Conservation (phyloP, 2,888 invertebrate genomes). For the Dasysyrphus albostriatus region DNA sequence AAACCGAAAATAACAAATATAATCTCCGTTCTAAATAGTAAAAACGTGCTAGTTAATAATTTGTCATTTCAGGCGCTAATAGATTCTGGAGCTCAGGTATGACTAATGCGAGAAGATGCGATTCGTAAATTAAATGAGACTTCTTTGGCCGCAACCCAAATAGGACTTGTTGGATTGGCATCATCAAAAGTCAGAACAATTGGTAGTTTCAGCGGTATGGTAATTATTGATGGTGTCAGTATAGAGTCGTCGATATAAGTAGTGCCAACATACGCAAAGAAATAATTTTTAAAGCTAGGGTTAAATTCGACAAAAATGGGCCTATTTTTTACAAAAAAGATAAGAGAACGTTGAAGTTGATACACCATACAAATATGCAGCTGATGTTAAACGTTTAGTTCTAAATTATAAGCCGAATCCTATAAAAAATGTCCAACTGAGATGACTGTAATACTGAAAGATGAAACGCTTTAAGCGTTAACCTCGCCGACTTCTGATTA, state of each 20-base stretch:
- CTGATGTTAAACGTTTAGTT: slow-evolving; percentile 8
- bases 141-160: background rate
- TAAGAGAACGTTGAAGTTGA: slow-evolving; percentile 5
- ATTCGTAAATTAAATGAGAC: background rate
- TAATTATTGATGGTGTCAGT: slow-evolving; percentile 39
- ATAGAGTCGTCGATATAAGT: slow-evolving; percentile 34
- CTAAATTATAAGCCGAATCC: slow-evolving; percentile 16
- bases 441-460: slow-evolving; percentile 14
- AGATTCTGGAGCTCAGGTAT: slow-evolving; percentile 25
- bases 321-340: slow-evolving; percentile 14
- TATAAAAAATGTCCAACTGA: slow-evolving; percentile 3
- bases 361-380: background rate
- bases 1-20: background rate
- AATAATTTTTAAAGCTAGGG: slow-evolving; percentile 23
- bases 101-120: slow-evolving; percentile 13
- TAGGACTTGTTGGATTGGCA: slow-evolving; percentile 35
- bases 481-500: too few relatives aligned
- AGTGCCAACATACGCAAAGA: slow-evolving; percentile 54
- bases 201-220: slow-evolving; percentile 16
- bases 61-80: slow-evolving; percentile 19
- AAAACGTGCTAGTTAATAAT: slow-evolving; percentile 11
- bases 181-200: slow-evolving; percentile 33
- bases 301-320: slow-evolving; percentile 2
- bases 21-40: slow-evolving; percentile 8
- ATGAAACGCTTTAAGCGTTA: slow-evolving; percentile 66